Conservation (phyloP, 2,113 vertebrate genomes). For the Elanus axillaris region DNA sequence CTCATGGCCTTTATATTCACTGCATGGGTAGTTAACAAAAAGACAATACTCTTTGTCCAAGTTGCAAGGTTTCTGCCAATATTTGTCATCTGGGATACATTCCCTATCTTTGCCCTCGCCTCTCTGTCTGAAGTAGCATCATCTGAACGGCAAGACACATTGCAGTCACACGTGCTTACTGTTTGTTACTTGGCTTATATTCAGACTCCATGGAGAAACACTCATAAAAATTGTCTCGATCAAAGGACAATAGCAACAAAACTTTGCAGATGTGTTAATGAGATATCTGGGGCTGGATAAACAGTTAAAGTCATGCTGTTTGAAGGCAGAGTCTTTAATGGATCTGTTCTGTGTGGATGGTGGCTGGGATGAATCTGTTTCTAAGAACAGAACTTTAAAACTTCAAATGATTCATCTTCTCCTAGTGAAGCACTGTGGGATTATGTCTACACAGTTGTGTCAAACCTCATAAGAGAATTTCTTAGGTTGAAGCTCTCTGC, state of each 20-base stretch:
- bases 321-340: not conserved
- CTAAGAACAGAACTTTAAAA: not conserved
- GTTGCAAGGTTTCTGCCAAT: conserved; percentile 13
- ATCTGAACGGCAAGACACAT: not conserved
- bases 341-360: not conserved
- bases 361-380: not conserved
- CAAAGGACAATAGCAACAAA: conserved; percentile 20
- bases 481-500: not conserved
- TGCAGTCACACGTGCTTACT: conserved; percentile 29
- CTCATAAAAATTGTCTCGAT: conserved; percentile 15
- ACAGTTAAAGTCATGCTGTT: not conserved
- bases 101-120: not conserved
- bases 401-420: not conserved
- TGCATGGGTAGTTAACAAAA: not conserved
- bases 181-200: conserved; percentile 45
- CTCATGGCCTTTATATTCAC: not conserved
- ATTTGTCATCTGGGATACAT: conserved; percentile 49
- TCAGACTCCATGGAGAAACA: not conserved
- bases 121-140: conserved; percentile 29
- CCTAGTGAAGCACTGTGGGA: not conserved
- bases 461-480: not conserved
- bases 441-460: not conserved
- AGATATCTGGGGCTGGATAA: not conserved
- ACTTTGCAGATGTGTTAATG: conserved; percentile 17
- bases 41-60: conserved; percentile 49